Conservation (phyloP, 2,888 invertebrate genomes). For the Drosophila koepferae region DNA sequence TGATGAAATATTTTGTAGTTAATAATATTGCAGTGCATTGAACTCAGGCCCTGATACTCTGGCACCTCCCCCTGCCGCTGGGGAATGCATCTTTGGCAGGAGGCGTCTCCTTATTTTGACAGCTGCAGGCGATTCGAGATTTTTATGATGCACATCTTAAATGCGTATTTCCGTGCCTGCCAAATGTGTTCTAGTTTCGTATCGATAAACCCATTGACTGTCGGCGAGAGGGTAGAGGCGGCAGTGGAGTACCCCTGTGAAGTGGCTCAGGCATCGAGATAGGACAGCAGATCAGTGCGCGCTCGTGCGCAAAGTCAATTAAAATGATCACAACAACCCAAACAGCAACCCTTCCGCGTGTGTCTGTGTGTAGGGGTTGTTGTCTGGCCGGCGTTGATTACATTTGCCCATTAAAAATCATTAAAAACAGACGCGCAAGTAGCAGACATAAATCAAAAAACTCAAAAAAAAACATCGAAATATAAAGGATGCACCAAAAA, state of each 20-base stretch:
- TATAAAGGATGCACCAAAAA: conserved; percentile 42
- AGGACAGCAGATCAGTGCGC: conserved; percentile 53
- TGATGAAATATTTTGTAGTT: conserved; percentile 27
- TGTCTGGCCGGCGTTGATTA: conserved; percentile 63
- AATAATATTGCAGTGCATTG: conserved; percentile 56
- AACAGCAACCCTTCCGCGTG: conserved; percentile 62
- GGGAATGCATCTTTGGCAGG: conserved; percentile 29
- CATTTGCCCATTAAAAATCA: conserved; percentile 76
- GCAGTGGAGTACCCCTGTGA: conserved; percentile 20
- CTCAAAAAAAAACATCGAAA: neutral
- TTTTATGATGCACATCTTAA: conserved; percentile 54
- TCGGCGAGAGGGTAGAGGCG: conserved; percentile 19
- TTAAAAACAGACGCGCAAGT: conserved; percentile 55
- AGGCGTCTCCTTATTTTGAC: conserved; percentile 73
- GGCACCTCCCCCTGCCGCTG: neutral
- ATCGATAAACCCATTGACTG: conserved; percentile 43
- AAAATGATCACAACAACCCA: conserved; percentile 77
- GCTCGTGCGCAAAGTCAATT: conserved; percentile 81
- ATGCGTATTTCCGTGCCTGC: conserved; percentile 56
- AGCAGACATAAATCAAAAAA: conserved; percentile 63
- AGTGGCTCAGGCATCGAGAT: conserved; percentile 43
- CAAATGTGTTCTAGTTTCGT: conserved; percentile 32
- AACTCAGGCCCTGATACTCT: conserved; percentile 39
- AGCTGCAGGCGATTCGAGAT: conserved; percentile 56
- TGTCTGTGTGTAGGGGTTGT: conserved; percentile 27